Evolutionary conservation across 92 coral and sea anemone genomes (phyloP), one percentile per base, ranked within the genome.

Genomic region (Paragorgia papillata): DNA sequence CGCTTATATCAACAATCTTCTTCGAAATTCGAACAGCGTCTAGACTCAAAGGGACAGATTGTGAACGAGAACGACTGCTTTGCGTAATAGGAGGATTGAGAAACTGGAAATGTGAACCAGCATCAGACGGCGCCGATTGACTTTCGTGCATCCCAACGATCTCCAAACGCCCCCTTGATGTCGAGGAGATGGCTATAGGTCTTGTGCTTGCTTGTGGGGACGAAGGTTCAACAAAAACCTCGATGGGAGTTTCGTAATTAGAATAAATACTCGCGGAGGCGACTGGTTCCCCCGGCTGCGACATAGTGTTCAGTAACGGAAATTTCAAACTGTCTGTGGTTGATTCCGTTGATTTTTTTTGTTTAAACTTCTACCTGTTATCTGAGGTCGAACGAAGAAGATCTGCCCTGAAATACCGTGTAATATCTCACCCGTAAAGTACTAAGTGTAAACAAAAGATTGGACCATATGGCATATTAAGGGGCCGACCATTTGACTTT

Each of bases 1-100:
- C 78, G 49, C 78, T 71, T 17, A 55, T 26, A 26, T 53, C 22
- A 14, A 53, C 50, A 18, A 71, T 19, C 58, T 71, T 53, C 32
- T 34, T 71, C 7, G 63, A 4, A n/a, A 53, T 1, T 21, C 12
- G 20, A 9, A 71, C 78, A 55, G 64, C 78, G 48, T 71, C 29
- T 18, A 71, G 50, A 53, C 63, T 54, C 51, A 71, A 55, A 18
- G 78, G 78, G 5, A 71, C 78, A 19, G 63, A 51, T 54, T 32
- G 44, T n/a, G 78, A 71, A 17, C 78, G 41, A 2, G 78, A 71
- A 17, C 78, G 41, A 2, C 49, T 53, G 49, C 49, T 60, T 17
- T 60, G 59, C 25, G 61, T 69, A 24, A 69, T 22, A 26, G 76
- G 76, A 26, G 17, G 13, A 22, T 27, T n/a, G 1, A 33, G 26